Evolutionary conservation across 1,140 invertebrate genomes (phyloP).

Genomic region (Pseudachorutes palmiensis): DNA sequence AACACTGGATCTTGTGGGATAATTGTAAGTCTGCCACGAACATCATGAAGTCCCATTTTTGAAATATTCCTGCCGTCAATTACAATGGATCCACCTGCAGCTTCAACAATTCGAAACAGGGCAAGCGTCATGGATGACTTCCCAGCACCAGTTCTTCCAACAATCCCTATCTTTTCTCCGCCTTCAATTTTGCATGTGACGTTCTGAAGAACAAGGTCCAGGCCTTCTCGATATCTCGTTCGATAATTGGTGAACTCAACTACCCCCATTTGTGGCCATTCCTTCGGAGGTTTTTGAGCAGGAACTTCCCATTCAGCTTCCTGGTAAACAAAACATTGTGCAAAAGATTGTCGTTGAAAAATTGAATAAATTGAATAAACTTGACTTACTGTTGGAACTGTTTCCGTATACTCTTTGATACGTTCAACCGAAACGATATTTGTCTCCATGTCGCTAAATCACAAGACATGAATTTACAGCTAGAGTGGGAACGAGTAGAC

Average conservation of each 20-base stretch:
- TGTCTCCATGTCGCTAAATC: conserved; percentile 50
- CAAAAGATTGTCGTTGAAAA: background rate
- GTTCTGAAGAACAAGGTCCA: conserved; percentile 45
- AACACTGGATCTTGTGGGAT: conserved; percentile 52
- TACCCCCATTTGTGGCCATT: conserved; percentile 40
- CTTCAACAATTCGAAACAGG: conserved; percentile 48
- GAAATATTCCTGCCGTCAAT: conserved; percentile 49
- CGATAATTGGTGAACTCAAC: conserved; percentile 44
- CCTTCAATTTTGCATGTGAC: conserved; percentile 43
- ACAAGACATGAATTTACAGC: background rate
- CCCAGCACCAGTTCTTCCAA: conserved; percentile 47
- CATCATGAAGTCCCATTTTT: conserved; percentile 44
- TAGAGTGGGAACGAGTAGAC: background rate
- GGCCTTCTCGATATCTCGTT: conserved; percentile 40
- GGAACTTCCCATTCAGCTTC: conserved; percentile 61
- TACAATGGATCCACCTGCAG: conserved; percentile 42
- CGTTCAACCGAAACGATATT: conserved; percentile 58
- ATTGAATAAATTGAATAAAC: background rate
- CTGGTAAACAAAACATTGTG: conserved; percentile 42
- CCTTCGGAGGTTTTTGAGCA: conserved; percentile 40
- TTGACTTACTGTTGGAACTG: conserved; percentile 41
- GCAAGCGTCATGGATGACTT: conserved; percentile 52
- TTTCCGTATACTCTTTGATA: conserved; percentile 64
- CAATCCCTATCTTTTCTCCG: conserved; percentile 39
- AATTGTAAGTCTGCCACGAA: conserved; percentile 50